These are phyloP conservation scores for Mesorhabditis spiculigera DNA, from an alignment of 2,888 invertebrate genomes.

Conservation along the genomic window DNA sequence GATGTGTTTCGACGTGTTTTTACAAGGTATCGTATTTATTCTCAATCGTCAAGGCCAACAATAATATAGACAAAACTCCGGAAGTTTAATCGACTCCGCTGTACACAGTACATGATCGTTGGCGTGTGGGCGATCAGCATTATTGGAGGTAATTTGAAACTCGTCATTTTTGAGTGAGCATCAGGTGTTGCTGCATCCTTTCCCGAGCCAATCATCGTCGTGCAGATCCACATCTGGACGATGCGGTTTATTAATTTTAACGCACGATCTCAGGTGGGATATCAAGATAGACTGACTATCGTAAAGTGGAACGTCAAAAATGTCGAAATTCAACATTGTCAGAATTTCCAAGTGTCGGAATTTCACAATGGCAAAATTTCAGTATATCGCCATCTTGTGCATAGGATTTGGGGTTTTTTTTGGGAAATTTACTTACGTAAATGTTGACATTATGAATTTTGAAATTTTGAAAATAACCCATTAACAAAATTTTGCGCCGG, in stretches of 20 bases:
- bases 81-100: slow-evolving; percentile 4
- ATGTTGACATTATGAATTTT: too few relatives aligned
- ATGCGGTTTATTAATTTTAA: slow-evolving; percentile 7
- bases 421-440: too few relatives aligned
- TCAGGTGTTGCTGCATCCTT: not conserved
- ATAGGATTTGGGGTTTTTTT: too few relatives aligned
- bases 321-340: too few relatives aligned
- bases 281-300: too few relatives aligned
- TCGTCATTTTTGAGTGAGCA: not conserved
- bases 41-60: too few relatives aligned
- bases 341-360: too few relatives aligned
- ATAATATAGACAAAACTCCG: not conserved
- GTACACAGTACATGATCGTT: not conserved
- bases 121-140: not conserved
- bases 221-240: not conserved
- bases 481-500: too few relatives aligned
- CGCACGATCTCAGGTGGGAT: not conserved
- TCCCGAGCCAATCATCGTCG: slow-evolving; percentile 8
- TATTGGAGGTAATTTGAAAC: not conserved
- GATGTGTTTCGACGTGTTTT: not conserved
- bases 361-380: too few relatives aligned
- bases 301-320: too few relatives aligned
- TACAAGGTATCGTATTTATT: not conserved
- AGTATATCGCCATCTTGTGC: too few relatives aligned
- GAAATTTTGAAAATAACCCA: too few relatives aligned